Percentiles rank a stretch among this genome's conserved stretches.
Conservation (phyloP, 2,888 invertebrate genomes). For the Calameuta idolon region DNA sequence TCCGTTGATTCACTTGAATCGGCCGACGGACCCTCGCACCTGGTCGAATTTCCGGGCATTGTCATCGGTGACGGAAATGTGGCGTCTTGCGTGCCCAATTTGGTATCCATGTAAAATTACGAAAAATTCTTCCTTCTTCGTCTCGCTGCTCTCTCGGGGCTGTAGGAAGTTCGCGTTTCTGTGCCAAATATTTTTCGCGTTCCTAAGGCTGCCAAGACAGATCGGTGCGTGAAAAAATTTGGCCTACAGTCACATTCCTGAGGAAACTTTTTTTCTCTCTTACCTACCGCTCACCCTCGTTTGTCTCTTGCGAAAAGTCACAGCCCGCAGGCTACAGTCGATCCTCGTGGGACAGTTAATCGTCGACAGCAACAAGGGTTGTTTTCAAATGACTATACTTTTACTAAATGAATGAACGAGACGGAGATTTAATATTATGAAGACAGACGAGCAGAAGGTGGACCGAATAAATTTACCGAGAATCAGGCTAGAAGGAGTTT, state of each 20-base stretch:
- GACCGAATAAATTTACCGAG: conserved; percentile 15
- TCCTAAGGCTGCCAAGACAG: conserved; percentile 20
- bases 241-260: neutral
- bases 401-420: neutral
- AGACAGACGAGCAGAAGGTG: neutral
- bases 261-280: neutral
- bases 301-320: neutral
- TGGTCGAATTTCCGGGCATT: neutral
- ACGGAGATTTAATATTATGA: neutral
- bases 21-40: neutral
- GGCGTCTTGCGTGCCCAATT: neutral
- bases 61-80: neutral
- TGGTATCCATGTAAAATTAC: neutral
- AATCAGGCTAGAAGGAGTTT: neutral
- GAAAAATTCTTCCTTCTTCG: neutral
- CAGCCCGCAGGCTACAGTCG: neutral
- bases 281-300: neutral
- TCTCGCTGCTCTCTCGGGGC: neutral
- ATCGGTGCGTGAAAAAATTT: conserved; percentile 13
- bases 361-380: neutral
- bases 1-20: too few species aligned
- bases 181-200: conserved; percentile 28
- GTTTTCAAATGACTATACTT: neutral
- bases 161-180: conserved; percentile 28
- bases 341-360: neutral